These are phyloP conservation scores for Peromyscus nudipes DNA, from an alignment of 2,797 vertebrate genomes.

Conservation along the genomic window DNA sequence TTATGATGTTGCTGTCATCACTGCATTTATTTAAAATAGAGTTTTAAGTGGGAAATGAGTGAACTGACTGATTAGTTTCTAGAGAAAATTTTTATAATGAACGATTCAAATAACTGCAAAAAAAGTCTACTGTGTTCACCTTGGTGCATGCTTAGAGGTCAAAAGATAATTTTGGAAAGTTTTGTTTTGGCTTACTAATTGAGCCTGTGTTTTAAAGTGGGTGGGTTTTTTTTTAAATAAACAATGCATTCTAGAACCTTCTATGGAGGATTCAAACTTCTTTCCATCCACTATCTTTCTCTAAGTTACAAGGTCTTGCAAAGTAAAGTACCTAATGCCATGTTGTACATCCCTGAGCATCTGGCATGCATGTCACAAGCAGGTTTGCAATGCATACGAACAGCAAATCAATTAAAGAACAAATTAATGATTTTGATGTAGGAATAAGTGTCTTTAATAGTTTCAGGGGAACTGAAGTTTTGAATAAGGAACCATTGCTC, in stretches of 20 bases:
- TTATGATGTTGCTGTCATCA: background rate
- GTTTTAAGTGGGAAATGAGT: background rate
- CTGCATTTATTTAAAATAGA: background rate
- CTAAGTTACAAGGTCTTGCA: background rate
- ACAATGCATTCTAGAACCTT: background rate
- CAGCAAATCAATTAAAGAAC: background rate
- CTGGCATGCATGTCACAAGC: background rate
- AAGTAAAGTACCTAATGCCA: background rate
- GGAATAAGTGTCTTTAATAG: background rate
- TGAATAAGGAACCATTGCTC: background rate
- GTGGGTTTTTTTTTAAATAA: background rate
- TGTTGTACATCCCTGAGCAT: background rate
- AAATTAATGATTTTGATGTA: background rate
- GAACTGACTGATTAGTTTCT: background rate
- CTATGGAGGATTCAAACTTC: background rate
- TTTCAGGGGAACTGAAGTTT: background rate
- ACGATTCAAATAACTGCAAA: background rate
- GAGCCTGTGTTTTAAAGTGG: background rate
- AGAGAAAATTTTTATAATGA: conserved; percentile 22
- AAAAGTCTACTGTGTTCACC: background rate
- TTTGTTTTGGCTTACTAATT: background rate
- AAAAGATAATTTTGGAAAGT: background rate
- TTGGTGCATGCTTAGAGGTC: background rate
- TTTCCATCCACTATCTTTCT: background rate
- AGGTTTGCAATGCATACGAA: background rate